phyloP scores from a whole-genome alignment of 2,797 vertebrate genomes.

The Acanthurus lineatus region DNA sequence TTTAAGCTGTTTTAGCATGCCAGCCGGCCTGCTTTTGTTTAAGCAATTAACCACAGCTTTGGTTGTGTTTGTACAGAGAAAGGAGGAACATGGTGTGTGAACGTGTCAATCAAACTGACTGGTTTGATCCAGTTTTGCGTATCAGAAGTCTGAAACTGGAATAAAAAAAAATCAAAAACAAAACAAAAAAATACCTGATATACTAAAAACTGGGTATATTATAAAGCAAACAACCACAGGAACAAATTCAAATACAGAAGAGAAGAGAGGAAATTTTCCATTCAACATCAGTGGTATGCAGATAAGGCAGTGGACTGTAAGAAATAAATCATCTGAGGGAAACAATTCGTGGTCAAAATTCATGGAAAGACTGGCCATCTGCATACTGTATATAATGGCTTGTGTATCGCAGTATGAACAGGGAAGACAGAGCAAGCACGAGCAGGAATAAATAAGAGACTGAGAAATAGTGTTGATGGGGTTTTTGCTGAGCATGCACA shows the following conservation, averaged over 20 bases:
- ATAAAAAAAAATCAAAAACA: neutral
- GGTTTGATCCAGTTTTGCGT: neutral
- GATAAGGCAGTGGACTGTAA: neutral
- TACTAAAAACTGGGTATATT: neutral
- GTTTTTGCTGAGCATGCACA: slow-evolving; percentile 62
- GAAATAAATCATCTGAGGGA: slow-evolving; percentile 29
- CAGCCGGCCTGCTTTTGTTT: neutral
- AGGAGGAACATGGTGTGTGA: neutral
- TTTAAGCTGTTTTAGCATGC: neutral
- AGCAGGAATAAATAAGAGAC: slow-evolving; percentile 37
- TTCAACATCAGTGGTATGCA: neutral
- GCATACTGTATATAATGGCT: slow-evolving; percentile 27
- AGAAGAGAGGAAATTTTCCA: neutral
- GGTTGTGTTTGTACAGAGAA: neutral
- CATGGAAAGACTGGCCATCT: slow-evolving; percentile 31
- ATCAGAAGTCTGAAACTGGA: too few relatives aligned
- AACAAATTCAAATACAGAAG: neutral
- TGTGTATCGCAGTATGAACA: slow-evolving; percentile 18
- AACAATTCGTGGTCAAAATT: slow-evolving; percentile 25
- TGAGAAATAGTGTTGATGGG: slow-evolving; percentile 15
- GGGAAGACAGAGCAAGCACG: slow-evolving; percentile 33
- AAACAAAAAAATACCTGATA: neutral
- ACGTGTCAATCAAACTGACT: neutral
- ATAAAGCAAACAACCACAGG: neutral
- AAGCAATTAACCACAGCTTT: neutral